phyloP scores from a whole-genome alignment of 1,140 invertebrate genomes.

The Andricus grossulariae region DNA sequence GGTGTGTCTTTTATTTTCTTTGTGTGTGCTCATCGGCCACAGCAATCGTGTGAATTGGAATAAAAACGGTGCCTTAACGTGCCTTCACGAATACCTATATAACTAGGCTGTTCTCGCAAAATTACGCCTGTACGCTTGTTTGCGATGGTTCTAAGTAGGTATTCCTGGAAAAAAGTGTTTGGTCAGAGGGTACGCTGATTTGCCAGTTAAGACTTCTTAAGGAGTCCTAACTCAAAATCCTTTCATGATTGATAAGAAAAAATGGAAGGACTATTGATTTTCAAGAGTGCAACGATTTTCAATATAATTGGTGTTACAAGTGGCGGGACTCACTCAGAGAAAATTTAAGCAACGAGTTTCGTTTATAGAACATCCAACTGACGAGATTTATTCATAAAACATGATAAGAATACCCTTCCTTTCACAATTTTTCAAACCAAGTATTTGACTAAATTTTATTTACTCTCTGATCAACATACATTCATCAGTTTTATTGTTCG shows the following conservation, averaged over 20 bases:
- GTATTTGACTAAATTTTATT: too few relatives aligned
- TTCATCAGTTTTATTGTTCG: too few relatives aligned
- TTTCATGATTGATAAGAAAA: too few relatives aligned
- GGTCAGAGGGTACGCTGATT: not conserved
- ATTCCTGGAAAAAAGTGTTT: conserved; percentile 14
- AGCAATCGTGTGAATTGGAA: conserved; percentile 46
- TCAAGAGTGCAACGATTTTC: conserved; percentile 30
- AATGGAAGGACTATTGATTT: too few relatives aligned
- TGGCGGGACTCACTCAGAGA: not conserved
- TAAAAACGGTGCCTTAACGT: conserved; percentile 45
- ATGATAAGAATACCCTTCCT: too few relatives aligned
- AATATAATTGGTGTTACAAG: not conserved
- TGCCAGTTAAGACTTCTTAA: not conserved
- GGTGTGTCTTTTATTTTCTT: not conserved
- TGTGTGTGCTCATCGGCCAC: conserved; percentile 37
- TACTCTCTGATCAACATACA: too few relatives aligned
- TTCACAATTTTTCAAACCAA: too few relatives aligned
- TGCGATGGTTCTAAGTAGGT: conserved; percentile 1
- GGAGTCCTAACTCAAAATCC: too few relatives aligned
- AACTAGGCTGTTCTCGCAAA: not conserved
- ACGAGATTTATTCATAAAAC: too few relatives aligned
- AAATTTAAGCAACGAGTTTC: not conserved
- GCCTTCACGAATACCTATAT: conserved; percentile 36
- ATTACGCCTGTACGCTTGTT: not conserved
- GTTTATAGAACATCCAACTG: too few relatives aligned